Percentiles rank a stretch among this genome's conserved stretches.
These are phyloP conservation scores for Mionectes macconnelli DNA, from an alignment of 2,113 vertebrate genomes.

Conservation along the genomic window DNA sequence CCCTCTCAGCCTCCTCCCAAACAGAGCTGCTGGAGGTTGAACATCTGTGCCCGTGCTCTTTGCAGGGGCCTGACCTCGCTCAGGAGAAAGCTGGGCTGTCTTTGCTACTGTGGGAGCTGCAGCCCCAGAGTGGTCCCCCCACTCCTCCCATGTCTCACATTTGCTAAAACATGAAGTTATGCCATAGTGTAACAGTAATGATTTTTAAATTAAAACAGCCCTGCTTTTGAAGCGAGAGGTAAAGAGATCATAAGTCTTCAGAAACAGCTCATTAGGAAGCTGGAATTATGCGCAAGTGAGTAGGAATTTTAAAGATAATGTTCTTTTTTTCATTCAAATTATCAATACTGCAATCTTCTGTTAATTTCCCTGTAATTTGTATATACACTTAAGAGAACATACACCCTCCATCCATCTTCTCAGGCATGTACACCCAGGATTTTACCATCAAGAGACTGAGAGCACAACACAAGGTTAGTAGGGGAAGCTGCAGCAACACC, in stretches of 20 bases:
- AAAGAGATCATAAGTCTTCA: not conserved
- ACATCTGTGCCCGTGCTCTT: rapidly evolving
- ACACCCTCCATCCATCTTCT: not conserved
- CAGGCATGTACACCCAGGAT: not conserved
- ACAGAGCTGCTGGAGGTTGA: not conserved
- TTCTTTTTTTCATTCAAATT: not conserved
- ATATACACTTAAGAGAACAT: not conserved
- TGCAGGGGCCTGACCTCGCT: rapidly evolving
- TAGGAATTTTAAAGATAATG: not conserved
- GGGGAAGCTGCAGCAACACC: not conserved
- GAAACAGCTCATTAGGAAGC: not conserved
- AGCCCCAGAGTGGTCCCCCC: not conserved
- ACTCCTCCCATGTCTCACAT: no score
- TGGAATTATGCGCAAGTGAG: not conserved
- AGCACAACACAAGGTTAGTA: not conserved
- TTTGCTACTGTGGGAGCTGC: not conserved
- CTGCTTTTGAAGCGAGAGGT: not conserved
- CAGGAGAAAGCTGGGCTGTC: not conserved
- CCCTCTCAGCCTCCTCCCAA: not conserved
- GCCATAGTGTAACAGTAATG: rapidly evolving
- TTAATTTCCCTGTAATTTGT: not conserved
- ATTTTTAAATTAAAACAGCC: not conserved
- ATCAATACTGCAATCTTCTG: not conserved
- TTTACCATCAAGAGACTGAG: not conserved
- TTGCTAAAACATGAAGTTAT: not conserved